These are phyloP conservation scores for Elymnias hypermnestra DNA, from an alignment of 1,140 invertebrate genomes.

Conservation along the genomic window DNA sequence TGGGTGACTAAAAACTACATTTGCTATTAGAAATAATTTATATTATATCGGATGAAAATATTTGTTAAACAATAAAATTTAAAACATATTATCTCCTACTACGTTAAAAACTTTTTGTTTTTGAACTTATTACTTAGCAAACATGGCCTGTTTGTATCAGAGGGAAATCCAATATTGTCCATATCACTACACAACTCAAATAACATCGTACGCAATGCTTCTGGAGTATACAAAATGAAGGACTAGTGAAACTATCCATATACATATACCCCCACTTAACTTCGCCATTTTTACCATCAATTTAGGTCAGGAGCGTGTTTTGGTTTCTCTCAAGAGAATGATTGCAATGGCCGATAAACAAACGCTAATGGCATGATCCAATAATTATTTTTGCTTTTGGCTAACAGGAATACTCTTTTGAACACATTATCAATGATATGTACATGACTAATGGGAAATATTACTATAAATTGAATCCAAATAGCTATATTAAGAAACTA, in stretches of 20 bases:
- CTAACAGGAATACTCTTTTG: slow-evolving; percentile 9
- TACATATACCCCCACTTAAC: slow-evolving; percentile 2
- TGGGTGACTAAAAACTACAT: too few relatives aligned
- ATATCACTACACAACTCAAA: too few relatives aligned
- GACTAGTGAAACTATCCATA: not conserved
- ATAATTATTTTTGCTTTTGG: slow-evolving; percentile 19
- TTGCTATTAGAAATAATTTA: too few relatives aligned
- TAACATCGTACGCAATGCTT: too few relatives aligned
- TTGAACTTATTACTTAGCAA: too few relatives aligned
- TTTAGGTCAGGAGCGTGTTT: slow-evolving; percentile 12
- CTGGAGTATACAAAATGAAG: not conserved
- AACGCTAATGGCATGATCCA: slow-evolving; percentile 15
- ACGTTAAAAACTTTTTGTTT: too few relatives aligned
- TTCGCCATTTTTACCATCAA: slow-evolving; percentile 12
- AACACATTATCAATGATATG: slow-evolving; percentile 6
- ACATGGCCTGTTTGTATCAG: too few relatives aligned
- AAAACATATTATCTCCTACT: too few relatives aligned
- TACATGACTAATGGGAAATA: slow-evolving; percentile 8
- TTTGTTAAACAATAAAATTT: too few relatives aligned
- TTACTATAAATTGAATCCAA: not conserved
- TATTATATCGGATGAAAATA: too few relatives aligned
- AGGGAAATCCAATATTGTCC: too few relatives aligned
- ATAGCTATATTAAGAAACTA: too few relatives aligned
- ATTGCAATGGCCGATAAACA: slow-evolving; percentile 12
- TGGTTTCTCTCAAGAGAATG: slow-evolving; percentile 12